A percentile compares a stretch with the other conserved stretches of the same genome.
Evolutionary conservation across 2,113 vertebrate species (phyloP).

Genomic region (Catagonus wagneri): DNA sequence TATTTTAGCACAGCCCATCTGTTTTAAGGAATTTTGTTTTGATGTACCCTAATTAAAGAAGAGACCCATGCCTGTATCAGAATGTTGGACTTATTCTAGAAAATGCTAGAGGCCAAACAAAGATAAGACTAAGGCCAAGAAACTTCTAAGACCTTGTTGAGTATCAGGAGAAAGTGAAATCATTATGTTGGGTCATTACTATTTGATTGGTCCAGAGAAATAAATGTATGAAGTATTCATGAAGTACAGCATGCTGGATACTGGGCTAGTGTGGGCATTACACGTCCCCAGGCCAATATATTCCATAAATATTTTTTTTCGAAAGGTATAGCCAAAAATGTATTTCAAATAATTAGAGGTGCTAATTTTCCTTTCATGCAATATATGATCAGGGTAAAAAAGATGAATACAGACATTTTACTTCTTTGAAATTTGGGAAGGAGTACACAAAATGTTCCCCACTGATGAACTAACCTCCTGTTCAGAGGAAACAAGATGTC

Average conservation of each 20-base stretch:
- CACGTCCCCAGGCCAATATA: neutral
- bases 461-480: neutral
- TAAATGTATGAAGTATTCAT: neutral
- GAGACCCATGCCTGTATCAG: neutral
- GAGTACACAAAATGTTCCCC: neutral
- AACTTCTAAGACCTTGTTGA: neutral
- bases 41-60: constrained; percentile 26
- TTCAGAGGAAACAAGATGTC: neutral
- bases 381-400: neutral
- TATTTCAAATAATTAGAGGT: neutral
- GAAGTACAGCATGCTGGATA: neutral
- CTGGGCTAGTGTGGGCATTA: no score
- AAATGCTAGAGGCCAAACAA: constrained; percentile 10
- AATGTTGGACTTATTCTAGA: constrained; percentile 32
- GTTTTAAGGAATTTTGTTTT: constrained; percentile 25
- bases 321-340: neutral
- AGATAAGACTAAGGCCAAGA: constrained; percentile 29
- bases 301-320: neutral
- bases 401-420: neutral
- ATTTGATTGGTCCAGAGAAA: neutral
- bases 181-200: neutral
- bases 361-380: neutral
- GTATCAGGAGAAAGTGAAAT: neutral
- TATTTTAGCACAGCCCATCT: neutral
- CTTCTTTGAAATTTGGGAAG: neutral